phyloP scores from a whole-genome alignment of 2,113 vertebrate species.

The Corydoras maculifer region DNA sequence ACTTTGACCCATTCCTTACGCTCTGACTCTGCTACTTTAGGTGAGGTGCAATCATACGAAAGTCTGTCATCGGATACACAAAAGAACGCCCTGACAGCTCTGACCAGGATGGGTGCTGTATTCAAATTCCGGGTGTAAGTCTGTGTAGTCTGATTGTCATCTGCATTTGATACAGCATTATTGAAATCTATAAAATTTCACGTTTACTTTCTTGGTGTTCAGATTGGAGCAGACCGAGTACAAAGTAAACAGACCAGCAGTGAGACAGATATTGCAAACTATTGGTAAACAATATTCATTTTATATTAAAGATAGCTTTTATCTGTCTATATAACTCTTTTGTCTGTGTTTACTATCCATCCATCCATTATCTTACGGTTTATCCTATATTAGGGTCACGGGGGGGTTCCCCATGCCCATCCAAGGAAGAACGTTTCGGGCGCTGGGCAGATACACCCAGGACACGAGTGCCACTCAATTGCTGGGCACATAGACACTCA shows the following conservation, averaged over 20 bases:
- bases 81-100: conserved; percentile 78
- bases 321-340: neutral
- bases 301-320: neutral
- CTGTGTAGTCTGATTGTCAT: neutral
- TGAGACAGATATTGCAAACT: conserved; percentile 51
- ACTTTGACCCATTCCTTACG: no score
- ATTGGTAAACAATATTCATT: conserved; percentile 51
- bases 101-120: conserved; percentile 65
- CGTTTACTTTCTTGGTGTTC: conserved; percentile 21
- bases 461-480: no score
- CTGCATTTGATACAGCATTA: neutral
- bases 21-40: conserved; percentile 51
- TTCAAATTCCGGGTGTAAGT: conserved; percentile 75
- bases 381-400: no score
- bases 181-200: neutral
- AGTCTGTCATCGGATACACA: conserved; percentile 82
- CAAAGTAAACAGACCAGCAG: conserved; percentile 52
- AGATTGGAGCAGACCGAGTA: conserved; percentile 57
- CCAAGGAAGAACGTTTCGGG: no score
- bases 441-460: no score
- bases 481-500: no score
- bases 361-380: no score
- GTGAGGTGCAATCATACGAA: conserved; percentile 72
- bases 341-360: neutral
- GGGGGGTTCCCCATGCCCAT: no score